These are phyloP conservation scores for Horisme vitalbata DNA, from an alignment of 2,888 invertebrate species.

Conservation along the genomic window DNA sequence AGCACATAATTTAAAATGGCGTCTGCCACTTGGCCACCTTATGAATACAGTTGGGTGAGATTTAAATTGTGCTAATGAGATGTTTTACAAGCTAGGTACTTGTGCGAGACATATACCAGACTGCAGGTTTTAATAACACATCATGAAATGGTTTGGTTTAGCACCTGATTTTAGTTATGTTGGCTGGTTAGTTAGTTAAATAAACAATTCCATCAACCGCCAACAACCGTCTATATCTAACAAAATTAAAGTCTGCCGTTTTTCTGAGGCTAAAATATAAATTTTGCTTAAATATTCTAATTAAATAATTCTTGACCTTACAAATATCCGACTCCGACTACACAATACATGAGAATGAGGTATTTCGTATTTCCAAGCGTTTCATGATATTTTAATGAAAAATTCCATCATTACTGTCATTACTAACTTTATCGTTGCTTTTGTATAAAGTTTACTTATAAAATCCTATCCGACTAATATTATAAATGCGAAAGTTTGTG, in stretches of 20 bases:
- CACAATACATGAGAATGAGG: neutral
- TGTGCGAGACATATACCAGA: neutral
- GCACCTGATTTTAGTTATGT: neutral
- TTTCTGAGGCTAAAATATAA: too few species aligned
- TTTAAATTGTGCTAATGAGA: conserved; percentile 4
- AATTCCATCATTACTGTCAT: neutral
- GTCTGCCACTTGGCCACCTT: neutral
- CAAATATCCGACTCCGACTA: conserved; percentile 17
- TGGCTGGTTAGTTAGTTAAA: too few species aligned
- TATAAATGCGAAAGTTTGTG: too few species aligned
- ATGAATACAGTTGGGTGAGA: conserved; percentile 1
- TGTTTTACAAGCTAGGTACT: conserved; percentile 2
- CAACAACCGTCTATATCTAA: too few species aligned
- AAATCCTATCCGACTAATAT: too few species aligned
- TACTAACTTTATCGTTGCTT: too few species aligned
- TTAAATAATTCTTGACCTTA: conserved; percentile 20
- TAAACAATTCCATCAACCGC: too few species aligned
- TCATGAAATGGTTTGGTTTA: neutral
- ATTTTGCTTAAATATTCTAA: too few species aligned
- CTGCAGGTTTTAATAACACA: neutral
- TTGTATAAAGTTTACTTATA: too few species aligned
- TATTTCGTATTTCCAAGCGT: neutral
- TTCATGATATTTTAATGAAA: neutral
- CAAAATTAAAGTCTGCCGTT: too few species aligned
- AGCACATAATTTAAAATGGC: too few species aligned